Conservation (phyloP, 2,797 vertebrate species). For the Peromyscus attwateri region DNA sequence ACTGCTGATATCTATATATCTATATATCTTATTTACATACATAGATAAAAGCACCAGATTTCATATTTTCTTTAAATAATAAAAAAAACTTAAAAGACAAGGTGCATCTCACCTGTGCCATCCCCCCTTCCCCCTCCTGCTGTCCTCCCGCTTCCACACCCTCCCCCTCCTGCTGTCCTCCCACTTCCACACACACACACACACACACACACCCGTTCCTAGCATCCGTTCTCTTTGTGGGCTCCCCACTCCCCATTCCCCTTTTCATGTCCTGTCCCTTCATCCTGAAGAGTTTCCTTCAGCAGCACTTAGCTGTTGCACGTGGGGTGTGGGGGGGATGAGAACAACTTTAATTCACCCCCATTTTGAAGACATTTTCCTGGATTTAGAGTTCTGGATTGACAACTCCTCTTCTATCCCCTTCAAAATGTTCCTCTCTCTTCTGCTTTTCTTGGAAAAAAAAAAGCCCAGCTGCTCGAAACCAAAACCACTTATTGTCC, state of each 20-base stretch:
- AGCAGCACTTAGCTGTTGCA: neutral
- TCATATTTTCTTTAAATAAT: neutral
- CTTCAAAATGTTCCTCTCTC: neutral
- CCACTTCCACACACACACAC: no score
- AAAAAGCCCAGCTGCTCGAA: neutral
- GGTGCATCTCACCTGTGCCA: neutral
- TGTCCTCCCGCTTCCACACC: neutral
- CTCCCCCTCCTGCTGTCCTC: neutral
- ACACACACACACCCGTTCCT: no score
- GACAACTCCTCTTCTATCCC: slow-evolving; percentile 1
- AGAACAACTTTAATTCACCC: slow-evolving; percentile 39
- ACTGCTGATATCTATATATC: neutral
- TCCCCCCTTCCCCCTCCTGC: neutral
- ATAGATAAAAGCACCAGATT: neutral
- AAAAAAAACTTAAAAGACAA: neutral
- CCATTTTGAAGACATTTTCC: slow-evolving; percentile 36
- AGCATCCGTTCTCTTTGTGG: neutral
- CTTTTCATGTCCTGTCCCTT: neutral
- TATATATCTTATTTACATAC: neutral
- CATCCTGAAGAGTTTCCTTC: slow-evolving; percentile 17
- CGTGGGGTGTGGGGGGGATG: neutral
- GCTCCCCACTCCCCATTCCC: neutral
- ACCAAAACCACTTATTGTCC: neutral
- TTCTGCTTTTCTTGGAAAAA: neutral
- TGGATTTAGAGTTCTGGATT: slow-evolving; percentile 40